These are phyloP conservation scores for Blera fallax DNA, from an alignment of 2,888 invertebrate species.

Conservation along the genomic window DNA sequence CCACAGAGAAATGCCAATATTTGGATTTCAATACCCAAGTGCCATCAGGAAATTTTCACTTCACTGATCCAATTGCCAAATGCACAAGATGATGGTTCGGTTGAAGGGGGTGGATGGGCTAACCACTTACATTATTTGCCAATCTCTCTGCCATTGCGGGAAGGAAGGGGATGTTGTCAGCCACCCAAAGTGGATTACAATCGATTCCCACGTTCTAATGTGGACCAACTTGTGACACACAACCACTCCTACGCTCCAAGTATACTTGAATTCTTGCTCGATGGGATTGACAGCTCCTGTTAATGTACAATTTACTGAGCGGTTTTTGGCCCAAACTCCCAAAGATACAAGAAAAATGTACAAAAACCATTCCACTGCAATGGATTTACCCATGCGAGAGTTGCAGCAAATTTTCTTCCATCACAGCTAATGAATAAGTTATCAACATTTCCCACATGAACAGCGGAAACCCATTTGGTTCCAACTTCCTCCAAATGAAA, in stretches of 20 bases:
- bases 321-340: conserved; percentile 19
- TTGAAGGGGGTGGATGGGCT: not conserved
- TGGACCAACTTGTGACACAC: conserved; percentile 9
- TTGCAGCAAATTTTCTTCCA: conserved; percentile 29
- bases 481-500: not conserved
- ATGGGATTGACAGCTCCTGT: conserved; percentile 56
- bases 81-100: conserved; percentile 32
- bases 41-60: conserved; percentile 66
- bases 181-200: conserved; percentile 52
- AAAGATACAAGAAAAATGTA: not conserved
- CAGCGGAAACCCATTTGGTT: conserved; percentile 58
- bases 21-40: conserved; percentile 60
- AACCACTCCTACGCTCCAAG: not conserved
- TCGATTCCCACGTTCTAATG: conserved; percentile 40
- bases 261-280: conserved; percentile 14
- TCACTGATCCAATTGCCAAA: conserved; percentile 60
- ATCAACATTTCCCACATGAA: conserved; percentile 50
- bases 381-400: conserved; percentile 13
- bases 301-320: conserved; percentile 1
- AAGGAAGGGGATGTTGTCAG: not conserved
- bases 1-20: conserved; percentile 59
- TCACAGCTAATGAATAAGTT: conserved; percentile 62
- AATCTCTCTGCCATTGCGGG: conserved; percentile 4
- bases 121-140: conserved; percentile 68
- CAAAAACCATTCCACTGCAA: not conserved